Evolutionary conservation across 2,113 vertebrate species (phyloP), one percentile per base, ranked within the genome.

Genomic region (Cryptotis parvus): DNA sequence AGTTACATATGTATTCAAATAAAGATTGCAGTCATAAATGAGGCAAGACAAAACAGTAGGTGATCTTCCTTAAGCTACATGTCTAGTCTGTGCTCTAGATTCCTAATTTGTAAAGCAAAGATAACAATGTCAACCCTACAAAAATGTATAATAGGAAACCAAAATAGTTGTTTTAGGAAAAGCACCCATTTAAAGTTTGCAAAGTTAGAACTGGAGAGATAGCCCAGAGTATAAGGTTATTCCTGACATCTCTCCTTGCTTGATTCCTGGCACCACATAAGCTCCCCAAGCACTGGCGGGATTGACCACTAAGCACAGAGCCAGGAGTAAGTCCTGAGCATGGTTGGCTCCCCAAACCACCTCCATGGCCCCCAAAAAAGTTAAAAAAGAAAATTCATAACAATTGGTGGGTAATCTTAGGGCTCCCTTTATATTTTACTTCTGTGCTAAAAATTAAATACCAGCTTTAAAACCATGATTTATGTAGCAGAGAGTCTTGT

Each of bases 371-470:
- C 45, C 45, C 45, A 49, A 49, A 49, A 49, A 49, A 49, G 45
- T 74, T 52, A 73, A 52, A 89, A 66, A 7, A 3, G 3, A 61
- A 89, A 92, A 68, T 63, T 9, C 20, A 63, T 26, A 92, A 12
- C 39, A 7, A 27, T 77, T 55, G 5, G 4, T 70, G 33, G 6
- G 22, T 22, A 76, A 11, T 73, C 9, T 80, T 94, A 43, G 16
- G 18, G 27, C 35, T 69, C 16, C 84, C 18, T 24, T n/a, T 66
- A 58, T 45, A 78, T 73, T 80, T 87, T 70, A 11, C 2, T 84
- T 80, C 76, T 77, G 0, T 69, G 39, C 14, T 87, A 55, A 86
- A 85, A 81, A 76, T 84, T 63, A 83, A 88, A 65, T 58, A 27
- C 14, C 45, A 41, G 63, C 70, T 90, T 87, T 76, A 79, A 90